Percentiles rank a stretch among this genome's conserved stretches.
phyloP scores from a whole-genome alignment of 2,888 invertebrate genomes.

The Orthonevra nobilis region DNA sequence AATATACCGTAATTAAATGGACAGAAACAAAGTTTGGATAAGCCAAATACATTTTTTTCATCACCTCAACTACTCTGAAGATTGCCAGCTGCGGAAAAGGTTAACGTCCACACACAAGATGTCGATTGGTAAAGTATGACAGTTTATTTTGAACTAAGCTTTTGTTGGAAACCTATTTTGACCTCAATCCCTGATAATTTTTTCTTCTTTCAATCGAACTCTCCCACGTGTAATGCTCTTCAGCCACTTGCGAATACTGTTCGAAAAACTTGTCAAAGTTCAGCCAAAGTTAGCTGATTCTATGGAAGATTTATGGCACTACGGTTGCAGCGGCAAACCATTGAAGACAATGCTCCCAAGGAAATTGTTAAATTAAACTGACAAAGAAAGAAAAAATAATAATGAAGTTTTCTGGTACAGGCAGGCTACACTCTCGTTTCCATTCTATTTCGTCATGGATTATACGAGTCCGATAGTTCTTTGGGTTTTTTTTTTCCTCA shows the following conservation, averaged over 20 bases:
- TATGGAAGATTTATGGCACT: conserved; percentile 6
- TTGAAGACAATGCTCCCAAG: conserved; percentile 8
- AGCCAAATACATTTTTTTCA: no score
- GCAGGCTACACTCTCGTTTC: background rate
- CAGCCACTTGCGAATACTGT: conserved; percentile 14
- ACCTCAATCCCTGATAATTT: background rate
- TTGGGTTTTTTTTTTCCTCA: background rate
- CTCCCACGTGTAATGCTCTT: conserved; percentile 6
- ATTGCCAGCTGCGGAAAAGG: no score
- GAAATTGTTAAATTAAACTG: conserved; percentile 28
- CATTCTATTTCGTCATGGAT: background rate
- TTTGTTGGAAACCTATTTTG: background rate
- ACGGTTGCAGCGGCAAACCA: background rate
- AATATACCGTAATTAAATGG: no score
- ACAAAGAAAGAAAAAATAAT: conserved; percentile 11
- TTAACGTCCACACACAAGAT: background rate
- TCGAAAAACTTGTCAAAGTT: conserved; percentile 17
- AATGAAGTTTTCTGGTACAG: background rate
- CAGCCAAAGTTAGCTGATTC: conserved; percentile 1
- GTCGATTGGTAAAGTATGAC: conserved; percentile 23
- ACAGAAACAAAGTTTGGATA: no score
- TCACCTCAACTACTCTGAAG: no score
- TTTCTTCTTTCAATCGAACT: conserved; percentile 6
- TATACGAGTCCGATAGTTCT: conserved; percentile 7
- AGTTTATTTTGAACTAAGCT: conserved; percentile 13